Evolutionary conservation across 2,888 invertebrate species (phyloP).

Genomic region (Myopa tessellatipennis): DNA sequence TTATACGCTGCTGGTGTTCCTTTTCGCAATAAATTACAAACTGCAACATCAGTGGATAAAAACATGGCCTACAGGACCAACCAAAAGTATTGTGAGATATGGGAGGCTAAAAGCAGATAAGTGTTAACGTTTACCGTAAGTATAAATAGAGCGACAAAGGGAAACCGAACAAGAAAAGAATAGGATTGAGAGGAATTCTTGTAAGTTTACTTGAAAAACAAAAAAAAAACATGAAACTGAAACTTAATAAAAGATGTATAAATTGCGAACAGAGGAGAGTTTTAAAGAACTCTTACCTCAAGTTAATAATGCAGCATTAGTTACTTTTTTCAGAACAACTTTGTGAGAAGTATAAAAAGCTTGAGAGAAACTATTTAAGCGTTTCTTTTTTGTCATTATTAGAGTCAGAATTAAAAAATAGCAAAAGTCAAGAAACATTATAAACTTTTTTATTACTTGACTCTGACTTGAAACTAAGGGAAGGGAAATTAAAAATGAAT

Average conservation of each 20-base stretch:
- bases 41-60: constrained; percentile 33
- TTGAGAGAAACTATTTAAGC: not conserved
- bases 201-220: not conserved
- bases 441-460: not conserved
- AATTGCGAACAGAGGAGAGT: not conserved
- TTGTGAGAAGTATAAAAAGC: not conserved
- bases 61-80: constrained; percentile 15
- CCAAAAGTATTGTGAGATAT: too few species aligned
- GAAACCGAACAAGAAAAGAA: too few species aligned
- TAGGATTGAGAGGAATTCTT: not conserved
- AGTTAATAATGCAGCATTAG: not conserved
- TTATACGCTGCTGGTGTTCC: constrained; percentile 44
- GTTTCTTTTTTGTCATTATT: not conserved
- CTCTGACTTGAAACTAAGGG: too few species aligned
- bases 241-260: too few species aligned
- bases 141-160: too few species aligned
- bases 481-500: too few species aligned
- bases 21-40: constrained; percentile 29
- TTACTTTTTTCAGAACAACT: not conserved
- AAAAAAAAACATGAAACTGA: too few species aligned
- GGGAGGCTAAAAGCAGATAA: too few species aligned
- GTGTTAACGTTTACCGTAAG: too few species aligned
- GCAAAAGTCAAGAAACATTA: not conserved
- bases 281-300: not conserved
- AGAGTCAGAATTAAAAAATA: too few species aligned